These are phyloP conservation scores for Pseudomyrmex concolor DNA, from an alignment of 1,140 invertebrate genomes.

Conservation along the genomic window DNA sequence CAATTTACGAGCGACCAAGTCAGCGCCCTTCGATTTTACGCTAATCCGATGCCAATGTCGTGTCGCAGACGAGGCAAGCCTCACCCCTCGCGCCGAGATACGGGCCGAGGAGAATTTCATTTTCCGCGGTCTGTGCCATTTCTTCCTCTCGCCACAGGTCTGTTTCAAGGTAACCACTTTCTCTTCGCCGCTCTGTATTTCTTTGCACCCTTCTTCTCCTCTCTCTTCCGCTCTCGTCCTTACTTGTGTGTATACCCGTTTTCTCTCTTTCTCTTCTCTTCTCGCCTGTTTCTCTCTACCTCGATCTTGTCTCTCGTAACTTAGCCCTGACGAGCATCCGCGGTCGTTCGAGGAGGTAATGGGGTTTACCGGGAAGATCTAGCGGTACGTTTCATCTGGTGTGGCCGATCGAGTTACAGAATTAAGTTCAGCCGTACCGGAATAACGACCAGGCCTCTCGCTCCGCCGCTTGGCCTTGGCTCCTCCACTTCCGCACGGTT, in stretches of 20 bases:
- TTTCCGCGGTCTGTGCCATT: slow-evolving; percentile 65
- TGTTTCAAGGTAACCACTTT: slow-evolving; percentile 67
- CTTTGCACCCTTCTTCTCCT: slow-evolving; percentile 4
- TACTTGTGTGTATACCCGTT: not conserved
- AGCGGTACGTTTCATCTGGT: slow-evolving; percentile 70
- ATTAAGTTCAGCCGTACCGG: slow-evolving; percentile 74
- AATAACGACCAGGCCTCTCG: slow-evolving; percentile 69
- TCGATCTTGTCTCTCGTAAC: slow-evolving; percentile 62
- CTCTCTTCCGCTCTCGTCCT: not conserved
- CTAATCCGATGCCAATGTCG: slow-evolving; percentile 78
- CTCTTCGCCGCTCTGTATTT: slow-evolving; percentile 34
- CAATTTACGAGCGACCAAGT: slow-evolving; percentile 80
- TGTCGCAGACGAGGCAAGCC: slow-evolving; percentile 69
- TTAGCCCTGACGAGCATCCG: slow-evolving; percentile 70
- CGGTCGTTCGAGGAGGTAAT: slow-evolving; percentile 73
- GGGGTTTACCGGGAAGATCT: slow-evolving; percentile 70
- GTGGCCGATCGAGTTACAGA: slow-evolving; percentile 74
- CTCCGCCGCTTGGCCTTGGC: slow-evolving; percentile 3
- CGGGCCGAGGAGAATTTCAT: slow-evolving; percentile 73
- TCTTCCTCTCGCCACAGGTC: slow-evolving; percentile 46
- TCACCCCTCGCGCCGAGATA: slow-evolving; percentile 59
- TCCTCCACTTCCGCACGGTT: slow-evolving; percentile 28
- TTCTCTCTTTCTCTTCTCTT: not conserved
- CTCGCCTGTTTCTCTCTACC: not conserved
- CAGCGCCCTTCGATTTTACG: slow-evolving; percentile 80